phyloP scores from a whole-genome alignment of 1,140 invertebrate genomes.

The Drosophila lacertosa region DNA sequence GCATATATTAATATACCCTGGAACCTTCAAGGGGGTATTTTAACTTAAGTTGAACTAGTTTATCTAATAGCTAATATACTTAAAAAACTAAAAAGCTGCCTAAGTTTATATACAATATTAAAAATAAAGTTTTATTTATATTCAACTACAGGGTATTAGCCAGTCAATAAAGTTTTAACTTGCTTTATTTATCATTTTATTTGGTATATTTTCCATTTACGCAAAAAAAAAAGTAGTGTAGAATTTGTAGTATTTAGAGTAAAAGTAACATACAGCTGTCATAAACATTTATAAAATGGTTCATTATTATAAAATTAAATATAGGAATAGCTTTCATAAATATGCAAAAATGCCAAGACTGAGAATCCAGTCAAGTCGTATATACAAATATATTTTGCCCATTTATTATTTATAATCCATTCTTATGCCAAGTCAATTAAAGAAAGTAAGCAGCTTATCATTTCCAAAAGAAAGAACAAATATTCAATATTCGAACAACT shows the following conservation, averaged over 20 bases:
- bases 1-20: slow-evolving; percentile 27
- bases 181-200: slow-evolving; percentile 37
- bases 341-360: too few species aligned
- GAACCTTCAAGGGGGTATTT: not conserved
- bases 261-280: slow-evolving; percentile 40
- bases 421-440: not conserved
- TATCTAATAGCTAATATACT: too few species aligned
- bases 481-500: slow-evolving; percentile 42
- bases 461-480: slow-evolving; percentile 49
- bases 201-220: slow-evolving; percentile 7
- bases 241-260: not conserved
- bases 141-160: not conserved
- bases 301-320: not conserved
- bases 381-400: too few species aligned
- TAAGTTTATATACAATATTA: too few species aligned
- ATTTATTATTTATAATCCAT: too few species aligned
- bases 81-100: not conserved
- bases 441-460: slow-evolving; percentile 51
- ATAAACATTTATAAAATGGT: not conserved
- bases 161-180: slow-evolving; percentile 21
- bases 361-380: too few species aligned
- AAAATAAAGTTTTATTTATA: not conserved
- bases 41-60: too few species aligned
- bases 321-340: not conserved
- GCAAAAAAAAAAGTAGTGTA: slow-evolving; percentile 7